These are phyloP conservation scores for Oxyura jamaicensis DNA, from an alignment of 2,113 vertebrate genomes.

Conservation along the genomic window DNA sequence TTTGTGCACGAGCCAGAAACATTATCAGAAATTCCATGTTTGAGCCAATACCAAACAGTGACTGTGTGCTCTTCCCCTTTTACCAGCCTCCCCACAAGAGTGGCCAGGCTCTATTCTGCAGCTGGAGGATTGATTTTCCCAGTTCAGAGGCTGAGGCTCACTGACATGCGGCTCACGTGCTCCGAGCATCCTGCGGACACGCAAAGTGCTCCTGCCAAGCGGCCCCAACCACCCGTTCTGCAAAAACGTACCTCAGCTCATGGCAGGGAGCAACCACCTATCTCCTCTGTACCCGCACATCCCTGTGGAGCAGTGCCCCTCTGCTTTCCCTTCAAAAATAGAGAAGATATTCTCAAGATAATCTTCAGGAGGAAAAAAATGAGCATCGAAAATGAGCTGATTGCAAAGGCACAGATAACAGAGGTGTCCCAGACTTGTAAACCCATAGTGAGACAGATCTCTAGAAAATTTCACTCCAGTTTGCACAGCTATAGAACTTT, in stretches of 20 bases:
- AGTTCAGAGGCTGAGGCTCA: not conserved
- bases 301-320: not conserved
- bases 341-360: not conserved
- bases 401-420: not conserved
- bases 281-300: fast-evolving
- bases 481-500: not conserved
- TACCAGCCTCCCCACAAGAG: not conserved
- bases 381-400: not conserved
- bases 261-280: fast-evolving
- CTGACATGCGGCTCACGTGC: fast-evolving
- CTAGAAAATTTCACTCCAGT: not conserved
- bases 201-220: fast-evolving
- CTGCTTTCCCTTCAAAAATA: not conserved
- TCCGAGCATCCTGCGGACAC: fast-evolving
- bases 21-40: not conserved
- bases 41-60: not conserved
- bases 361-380: not conserved
- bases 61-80: not conserved
- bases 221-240: not conserved
- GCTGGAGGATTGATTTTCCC: not conserved
- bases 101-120: not conserved
- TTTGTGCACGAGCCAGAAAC: not conserved
- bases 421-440: not conserved
- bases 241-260: not conserved
- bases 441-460: not conserved